phyloP scores from a whole-genome alignment of 2,113 vertebrate genomes.

The Albula goreensis region DNA sequence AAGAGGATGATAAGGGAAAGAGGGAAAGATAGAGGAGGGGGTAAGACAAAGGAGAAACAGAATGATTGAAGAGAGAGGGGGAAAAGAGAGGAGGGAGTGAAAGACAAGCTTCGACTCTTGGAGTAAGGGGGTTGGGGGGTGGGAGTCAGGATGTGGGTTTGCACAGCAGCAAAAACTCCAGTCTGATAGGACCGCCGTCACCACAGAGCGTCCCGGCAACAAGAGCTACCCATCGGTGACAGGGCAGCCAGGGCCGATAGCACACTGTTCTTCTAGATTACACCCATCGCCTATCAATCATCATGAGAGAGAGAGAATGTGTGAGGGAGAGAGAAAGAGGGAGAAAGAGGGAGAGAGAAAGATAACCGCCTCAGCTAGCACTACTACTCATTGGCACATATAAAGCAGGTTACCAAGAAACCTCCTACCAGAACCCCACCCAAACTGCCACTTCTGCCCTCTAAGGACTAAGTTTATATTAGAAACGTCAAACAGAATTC shows the following conservation, averaged over 20 bases:
- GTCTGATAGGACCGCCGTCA: slow-evolving; percentile 62
- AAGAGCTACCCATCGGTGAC: slow-evolving; percentile 51
- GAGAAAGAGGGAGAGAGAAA: slow-evolving; percentile 14
- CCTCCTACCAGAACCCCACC: neutral
- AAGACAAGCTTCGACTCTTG: neutral
- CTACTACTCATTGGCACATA: neutral
- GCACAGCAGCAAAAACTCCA: slow-evolving; percentile 48
- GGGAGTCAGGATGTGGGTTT: slow-evolving; percentile 42
- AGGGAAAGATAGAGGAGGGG: neutral
- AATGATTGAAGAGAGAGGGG: slow-evolving; percentile 15
- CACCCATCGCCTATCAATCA: slow-evolving; percentile 30
- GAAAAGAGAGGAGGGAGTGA: slow-evolving; percentile 48
- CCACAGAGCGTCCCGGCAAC: slow-evolving; percentile 52
- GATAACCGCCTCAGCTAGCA: slow-evolving; percentile 6
- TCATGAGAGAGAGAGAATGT: neutral
- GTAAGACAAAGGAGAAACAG: neutral
- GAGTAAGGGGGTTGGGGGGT: slow-evolving; percentile 5
- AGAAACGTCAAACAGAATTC: too few species aligned
- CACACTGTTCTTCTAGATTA: slow-evolving; percentile 65
- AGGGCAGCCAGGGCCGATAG: slow-evolving; percentile 58
- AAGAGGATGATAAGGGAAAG: neutral
- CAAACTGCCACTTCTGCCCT: neutral
- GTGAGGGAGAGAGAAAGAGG: slow-evolving; percentile 14
- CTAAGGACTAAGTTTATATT: too few species aligned
- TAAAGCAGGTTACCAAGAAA: slow-evolving; percentile 10